phyloP scores from a whole-genome alignment of 2,888 invertebrate genomes.

The Apodemia duryi region DNA sequence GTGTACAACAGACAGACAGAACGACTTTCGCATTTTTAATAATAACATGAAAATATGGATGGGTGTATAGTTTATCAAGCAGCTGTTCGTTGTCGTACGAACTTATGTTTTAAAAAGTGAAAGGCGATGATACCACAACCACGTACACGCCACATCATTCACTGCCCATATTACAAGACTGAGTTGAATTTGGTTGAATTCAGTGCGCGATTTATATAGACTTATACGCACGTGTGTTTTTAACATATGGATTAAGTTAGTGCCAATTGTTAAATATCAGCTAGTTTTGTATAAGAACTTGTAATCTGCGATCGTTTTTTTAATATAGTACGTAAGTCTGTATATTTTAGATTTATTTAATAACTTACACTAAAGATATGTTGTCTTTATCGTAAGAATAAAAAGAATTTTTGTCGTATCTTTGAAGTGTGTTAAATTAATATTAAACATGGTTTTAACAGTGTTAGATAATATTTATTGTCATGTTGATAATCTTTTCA shows the following conservation, averaged over 20 bases:
- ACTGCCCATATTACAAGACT: background rate
- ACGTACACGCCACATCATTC: background rate
- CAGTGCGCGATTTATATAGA: background rate
- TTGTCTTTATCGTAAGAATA: background rate
- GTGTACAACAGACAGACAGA: too few species aligned
- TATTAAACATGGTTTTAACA: conserved; percentile 4
- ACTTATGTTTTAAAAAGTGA: background rate
- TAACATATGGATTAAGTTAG: background rate
- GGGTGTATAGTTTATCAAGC: too few species aligned
- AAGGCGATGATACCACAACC: background rate
- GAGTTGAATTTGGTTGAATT: background rate
- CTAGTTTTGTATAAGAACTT: background rate
- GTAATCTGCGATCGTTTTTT: background rate
- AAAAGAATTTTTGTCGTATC: conserved; percentile 24
- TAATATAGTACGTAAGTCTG: background rate
- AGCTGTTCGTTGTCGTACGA: background rate
- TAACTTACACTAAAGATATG: background rate
- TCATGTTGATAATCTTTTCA: background rate
- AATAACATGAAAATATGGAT: too few species aligned
- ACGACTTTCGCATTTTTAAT: too few species aligned
- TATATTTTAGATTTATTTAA: background rate
- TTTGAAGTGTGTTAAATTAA: conserved; percentile 14
- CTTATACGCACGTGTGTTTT: background rate
- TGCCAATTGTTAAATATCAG: background rate
- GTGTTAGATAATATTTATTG: background rate